Percentiles rank a stretch among this genome's conserved stretches.
phyloP scores from a whole-genome alignment of 1,140 invertebrate genomes.

The Ooceraea biroi region DNA sequence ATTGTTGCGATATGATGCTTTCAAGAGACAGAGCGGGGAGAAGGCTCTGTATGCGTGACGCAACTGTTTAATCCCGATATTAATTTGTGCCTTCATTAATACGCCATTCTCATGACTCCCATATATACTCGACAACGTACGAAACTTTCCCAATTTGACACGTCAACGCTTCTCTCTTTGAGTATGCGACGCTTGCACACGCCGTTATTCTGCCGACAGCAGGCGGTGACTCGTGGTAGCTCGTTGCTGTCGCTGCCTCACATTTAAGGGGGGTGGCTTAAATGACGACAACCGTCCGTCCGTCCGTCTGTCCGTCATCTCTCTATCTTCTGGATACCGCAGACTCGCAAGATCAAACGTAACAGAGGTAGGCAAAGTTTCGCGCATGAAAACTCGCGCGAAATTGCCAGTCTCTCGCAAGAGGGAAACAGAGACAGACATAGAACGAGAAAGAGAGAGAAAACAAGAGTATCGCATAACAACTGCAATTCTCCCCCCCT shows the following conservation, averaged over 20 bases:
- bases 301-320: background rate
- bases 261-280: conserved; percentile 68
- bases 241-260: conserved; percentile 24
- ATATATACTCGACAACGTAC: conserved; percentile 46
- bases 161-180: conserved; percentile 67
- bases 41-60: background rate
- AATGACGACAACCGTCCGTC: conserved; percentile 52
- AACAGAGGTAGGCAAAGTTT: conserved; percentile 60
- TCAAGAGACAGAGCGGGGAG: background rate
- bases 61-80: conserved; percentile 56
- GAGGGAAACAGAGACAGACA: no score
- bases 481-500: no score
- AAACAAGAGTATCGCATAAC: no score
- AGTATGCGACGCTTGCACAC: conserved; percentile 66
- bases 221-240: conserved; percentile 30
- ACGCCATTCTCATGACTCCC: conserved; percentile 56
- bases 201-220: conserved; percentile 19
- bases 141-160: conserved; percentile 76
- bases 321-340: background rate
- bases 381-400: conserved; percentile 66
- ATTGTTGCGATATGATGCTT: conserved; percentile 7
- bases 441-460: no score
- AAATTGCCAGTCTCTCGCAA: conserved; percentile 64
- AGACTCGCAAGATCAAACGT: conserved; percentile 66
- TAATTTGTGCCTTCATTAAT: conserved; percentile 68